Evolutionary conservation across 2,113 vertebrate species (phyloP), one percentile per base, ranked within the genome.

Genomic region (Seriola rivoliana): DNA sequence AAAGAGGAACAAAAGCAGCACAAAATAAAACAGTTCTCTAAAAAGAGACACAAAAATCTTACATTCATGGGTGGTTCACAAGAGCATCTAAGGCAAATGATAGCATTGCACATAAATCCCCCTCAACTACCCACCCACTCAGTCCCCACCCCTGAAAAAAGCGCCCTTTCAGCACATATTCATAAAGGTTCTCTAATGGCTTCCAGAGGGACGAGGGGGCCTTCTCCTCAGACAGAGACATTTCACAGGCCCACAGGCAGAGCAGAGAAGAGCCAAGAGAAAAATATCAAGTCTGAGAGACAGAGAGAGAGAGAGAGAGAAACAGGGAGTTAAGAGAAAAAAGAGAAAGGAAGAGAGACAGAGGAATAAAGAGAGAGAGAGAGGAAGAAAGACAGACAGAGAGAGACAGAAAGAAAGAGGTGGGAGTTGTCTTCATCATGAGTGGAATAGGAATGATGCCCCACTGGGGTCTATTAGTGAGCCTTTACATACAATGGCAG

Each of bases 401-500:
- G 29, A 80, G 62, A 66, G 57, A 25, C n/a, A 68, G 52, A 40
- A 57, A 8, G 40, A 42, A 29, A 0, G 23, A 4, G 34, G 34
- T 36, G 34, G n/a, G 86, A 80, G 81, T 94, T 86, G 82, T 94
- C 92, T 95, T 95, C 90, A 95, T 95, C 94, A 94, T 91, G 91
- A 93, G 89, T 88, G 73, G 94, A 95, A 95, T 93, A 93, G 90
- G 79, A 95, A 95, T 92, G 91, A 93, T 75, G 92, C 92, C 93
- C 94, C 95, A 95, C 91, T 93, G 95, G 94, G 93, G 92, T 95
- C 94, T 94, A 95, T 96, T 95, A 95, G 93, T 80, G 85, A 84
- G 88, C 78, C 89, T 94, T 94, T 94, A 94, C 91, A 94, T 93
- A 89, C 86, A 92, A 89, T 88, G 85, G 85, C 81, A 89, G 84